These are phyloP conservation scores for Pogoniulus pusillus DNA, from an alignment of 2,797 vertebrate species.

Conservation along the genomic window DNA sequence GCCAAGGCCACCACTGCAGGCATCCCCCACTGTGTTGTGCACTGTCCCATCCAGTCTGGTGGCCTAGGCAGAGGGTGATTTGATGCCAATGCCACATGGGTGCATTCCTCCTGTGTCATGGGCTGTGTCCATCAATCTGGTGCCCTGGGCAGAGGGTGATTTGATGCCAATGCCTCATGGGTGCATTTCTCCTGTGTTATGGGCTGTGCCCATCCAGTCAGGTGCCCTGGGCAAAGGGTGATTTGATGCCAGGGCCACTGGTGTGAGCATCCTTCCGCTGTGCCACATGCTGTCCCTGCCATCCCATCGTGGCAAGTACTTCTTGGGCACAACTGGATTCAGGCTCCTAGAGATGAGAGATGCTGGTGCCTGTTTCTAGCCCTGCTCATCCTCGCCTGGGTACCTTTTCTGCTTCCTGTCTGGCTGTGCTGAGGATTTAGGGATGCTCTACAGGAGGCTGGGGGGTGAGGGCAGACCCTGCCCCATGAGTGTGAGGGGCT, in stretches of 20 bases:
- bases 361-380: fast-evolving
- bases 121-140: not conserved
- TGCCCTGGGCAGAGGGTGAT: not conserved
- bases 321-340: not conserved
- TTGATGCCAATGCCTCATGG: not conserved
- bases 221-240: not conserved
- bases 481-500: fast-evolving
- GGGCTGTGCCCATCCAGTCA: not conserved
- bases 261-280: fast-evolving
- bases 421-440: not conserved
- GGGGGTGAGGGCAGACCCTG: too few relatives aligned
- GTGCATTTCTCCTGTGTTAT: too few relatives aligned
- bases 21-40: not conserved
- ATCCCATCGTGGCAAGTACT: fast-evolving
- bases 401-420: not conserved
- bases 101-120: too few relatives aligned
- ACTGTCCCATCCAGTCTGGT: not conserved
- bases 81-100: not conserved
- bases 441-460: not conserved
- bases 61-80: fast-evolving
- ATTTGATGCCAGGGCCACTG: fast-evolving
- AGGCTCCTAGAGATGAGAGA: not conserved
- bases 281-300: not conserved
- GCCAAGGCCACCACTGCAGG: fast-evolving
- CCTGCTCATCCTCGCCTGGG: fast-evolving